Conservation (phyloP, 2,797 vertebrate genomes). For the Notoglanidium macrostoma region DNA sequence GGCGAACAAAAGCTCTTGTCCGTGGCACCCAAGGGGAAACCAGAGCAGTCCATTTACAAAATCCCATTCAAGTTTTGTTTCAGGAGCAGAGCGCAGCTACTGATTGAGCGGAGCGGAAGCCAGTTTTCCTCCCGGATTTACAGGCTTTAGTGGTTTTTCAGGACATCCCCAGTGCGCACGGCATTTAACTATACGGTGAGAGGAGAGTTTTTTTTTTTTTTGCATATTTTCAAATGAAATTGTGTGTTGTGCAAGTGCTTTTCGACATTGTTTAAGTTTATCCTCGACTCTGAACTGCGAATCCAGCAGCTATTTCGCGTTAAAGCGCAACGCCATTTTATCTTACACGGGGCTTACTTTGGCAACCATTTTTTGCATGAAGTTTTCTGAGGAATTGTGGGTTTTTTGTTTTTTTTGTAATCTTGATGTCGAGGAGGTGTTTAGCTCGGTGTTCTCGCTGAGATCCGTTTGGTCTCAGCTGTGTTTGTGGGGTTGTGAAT, state of each 20-base stretch:
- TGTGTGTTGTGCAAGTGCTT: neutral
- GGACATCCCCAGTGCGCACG: slow-evolving; percentile 3
- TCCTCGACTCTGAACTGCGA: slow-evolving; percentile 54
- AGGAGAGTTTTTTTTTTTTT: neutral
- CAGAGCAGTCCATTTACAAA: slow-evolving; percentile 67
- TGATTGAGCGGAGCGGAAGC: slow-evolving; percentile 3
- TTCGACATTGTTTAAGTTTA: slow-evolving; percentile 42
- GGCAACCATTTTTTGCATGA: slow-evolving; percentile 65
- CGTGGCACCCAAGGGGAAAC: slow-evolving; percentile 66
- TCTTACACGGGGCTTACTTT: slow-evolving; percentile 66
- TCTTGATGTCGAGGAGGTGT: neutral
- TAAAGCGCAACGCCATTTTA: slow-evolving; percentile 74
- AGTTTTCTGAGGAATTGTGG: neutral
- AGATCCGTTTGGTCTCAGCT: slow-evolving; percentile 44
- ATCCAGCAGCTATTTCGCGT: slow-evolving; percentile 52
- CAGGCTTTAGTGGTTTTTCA: slow-evolving; percentile 44
- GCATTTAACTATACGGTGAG: slow-evolving; percentile 65
- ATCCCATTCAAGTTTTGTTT: slow-evolving; percentile 78
- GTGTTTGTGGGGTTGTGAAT: slow-evolving; percentile 77
- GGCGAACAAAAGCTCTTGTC: slow-evolving; percentile 40
- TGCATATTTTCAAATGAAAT: neutral
- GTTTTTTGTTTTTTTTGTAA: neutral
- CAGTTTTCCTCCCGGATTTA: slow-evolving; percentile 64
- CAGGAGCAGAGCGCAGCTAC: slow-evolving; percentile 59
- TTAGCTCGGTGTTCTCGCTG: slow-evolving; percentile 18